Percentiles rank a stretch among this genome's conserved stretches.
These are phyloP conservation scores for Tipula vernalis DNA, from an alignment of 2,888 invertebrate genomes.

Conservation along the genomic window DNA sequence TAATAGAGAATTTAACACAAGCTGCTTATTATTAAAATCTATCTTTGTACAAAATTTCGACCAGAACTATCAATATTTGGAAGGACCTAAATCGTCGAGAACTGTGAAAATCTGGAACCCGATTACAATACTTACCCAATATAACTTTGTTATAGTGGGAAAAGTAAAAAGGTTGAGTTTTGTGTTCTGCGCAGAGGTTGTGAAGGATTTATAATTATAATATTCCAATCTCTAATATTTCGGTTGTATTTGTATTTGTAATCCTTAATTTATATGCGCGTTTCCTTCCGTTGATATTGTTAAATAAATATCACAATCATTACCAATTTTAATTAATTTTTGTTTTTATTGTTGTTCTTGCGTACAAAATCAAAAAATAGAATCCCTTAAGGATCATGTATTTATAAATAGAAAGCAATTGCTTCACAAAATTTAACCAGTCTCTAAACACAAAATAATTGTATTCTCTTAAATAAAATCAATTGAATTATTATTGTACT, in stretches of 20 bases:
- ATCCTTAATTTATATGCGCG: background rate
- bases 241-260: background rate
- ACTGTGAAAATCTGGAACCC: too few species aligned
- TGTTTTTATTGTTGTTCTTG: background rate
- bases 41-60: too few species aligned
- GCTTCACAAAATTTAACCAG: background rate
- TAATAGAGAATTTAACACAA: too few species aligned
- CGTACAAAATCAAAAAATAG: background rate
- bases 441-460: background rate
- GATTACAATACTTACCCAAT: too few species aligned
- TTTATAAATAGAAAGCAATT: background rate
- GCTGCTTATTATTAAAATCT: too few species aligned
- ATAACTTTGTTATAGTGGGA: too few species aligned
- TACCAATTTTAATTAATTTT: too few species aligned
- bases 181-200: background rate
- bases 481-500: background rate
- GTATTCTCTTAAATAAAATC: background rate
- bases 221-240: background rate
- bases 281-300: background rate
- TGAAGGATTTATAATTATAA: background rate
- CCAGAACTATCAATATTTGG: too few species aligned
- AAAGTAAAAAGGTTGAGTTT: background rate
- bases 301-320: background rate
- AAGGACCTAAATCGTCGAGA: too few species aligned
- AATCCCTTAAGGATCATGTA: background rate